Base-by-base conservation (phyloP, 2,797 vertebrate species). In the Sebastes trivittatus region DNA sequence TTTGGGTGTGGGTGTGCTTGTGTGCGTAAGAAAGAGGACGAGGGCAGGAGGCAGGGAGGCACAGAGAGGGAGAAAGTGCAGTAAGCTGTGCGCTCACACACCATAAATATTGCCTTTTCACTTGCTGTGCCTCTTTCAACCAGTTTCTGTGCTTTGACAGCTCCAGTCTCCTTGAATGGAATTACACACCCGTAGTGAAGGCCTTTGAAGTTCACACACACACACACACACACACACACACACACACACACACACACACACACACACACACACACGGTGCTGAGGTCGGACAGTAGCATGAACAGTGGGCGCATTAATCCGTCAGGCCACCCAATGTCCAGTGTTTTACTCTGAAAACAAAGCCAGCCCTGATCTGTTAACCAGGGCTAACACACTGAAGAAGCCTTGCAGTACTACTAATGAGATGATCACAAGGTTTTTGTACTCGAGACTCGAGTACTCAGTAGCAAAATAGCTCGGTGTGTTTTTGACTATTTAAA, bases 311-410 rank as follows among this genome's bases (percentile, higher is more conserved):
- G 54, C 55, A 77, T 89, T 75, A 86, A 88, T 78, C 61, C 16
- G 3, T 34, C 76, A 65, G 78, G 76, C 86, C 92, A 93, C 89
- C 90, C 83, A 90, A 69, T 16, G 67, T 75, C 81, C 78, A 65
- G 72, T 70, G 82, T 69, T 83, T 77, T 23, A 86, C 29, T 67
- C 56, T 80, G 83, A 77, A 78, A 73, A 84, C 72, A 70, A 86
- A 83, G 77, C 49, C 72, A 55, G 49, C 7, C 22, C 36, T 66
- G 68, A 84, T 81, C 79, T 81, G 72, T 71, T 82, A 61, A 76
- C 64, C 80, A 68, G 65, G 65, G 25, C 52, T 72, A 85, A 92
- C 81, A 25, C 52, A 34, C 30, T 56, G 81, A 67, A 54, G 69
- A 78, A 42, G 83, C 59, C 59, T 52, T 55, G 14, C 65, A 32